Evolutionary conservation across 2,113 vertebrate species (phyloP).

Genomic region (Sylvia atricapilla): DNA sequence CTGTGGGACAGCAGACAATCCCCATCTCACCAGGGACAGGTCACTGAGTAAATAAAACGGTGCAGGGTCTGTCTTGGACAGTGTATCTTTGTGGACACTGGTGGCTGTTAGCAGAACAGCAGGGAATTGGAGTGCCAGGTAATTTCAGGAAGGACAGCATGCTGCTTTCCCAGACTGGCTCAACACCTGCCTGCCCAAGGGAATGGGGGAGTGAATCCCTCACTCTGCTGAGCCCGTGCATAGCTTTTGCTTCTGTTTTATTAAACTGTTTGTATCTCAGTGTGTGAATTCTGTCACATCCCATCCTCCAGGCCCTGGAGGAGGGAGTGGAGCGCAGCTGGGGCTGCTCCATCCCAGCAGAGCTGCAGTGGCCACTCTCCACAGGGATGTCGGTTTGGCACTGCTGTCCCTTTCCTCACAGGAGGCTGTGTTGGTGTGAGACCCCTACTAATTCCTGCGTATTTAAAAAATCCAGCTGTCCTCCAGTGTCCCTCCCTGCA

Average conservation of each 20-base stretch:
- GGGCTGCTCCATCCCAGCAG: background rate
- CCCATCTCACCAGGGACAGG: rapidly evolving
- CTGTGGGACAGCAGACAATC: background rate
- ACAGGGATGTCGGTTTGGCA: rapidly evolving
- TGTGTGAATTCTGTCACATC: background rate
- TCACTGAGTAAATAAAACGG: background rate
- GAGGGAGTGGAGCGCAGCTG: background rate
- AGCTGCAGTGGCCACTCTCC: background rate
- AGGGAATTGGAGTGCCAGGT: rapidly evolving
- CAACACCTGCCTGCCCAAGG: background rate
- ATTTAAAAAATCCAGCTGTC: rapidly evolving
- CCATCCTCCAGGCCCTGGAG: too few species aligned
- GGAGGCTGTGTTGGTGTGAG: background rate
- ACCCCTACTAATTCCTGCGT: background rate
- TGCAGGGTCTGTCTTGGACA: too few species aligned
- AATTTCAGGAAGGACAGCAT: too few species aligned
- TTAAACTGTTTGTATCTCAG: background rate
- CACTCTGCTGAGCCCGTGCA: background rate
- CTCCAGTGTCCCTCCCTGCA: rapidly evolving
- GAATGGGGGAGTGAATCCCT: background rate
- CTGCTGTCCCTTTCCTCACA: rapidly evolving
- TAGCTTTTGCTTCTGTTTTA: background rate
- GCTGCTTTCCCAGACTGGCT: background rate
- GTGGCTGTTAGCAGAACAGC: rapidly evolving
- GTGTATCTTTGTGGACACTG: background rate